Percentiles rank a stretch among this genome's conserved stretches.
Evolutionary conservation across 2,113 vertebrate species (phyloP).

Genomic region (Mesoclemmys tuberculata): DNA sequence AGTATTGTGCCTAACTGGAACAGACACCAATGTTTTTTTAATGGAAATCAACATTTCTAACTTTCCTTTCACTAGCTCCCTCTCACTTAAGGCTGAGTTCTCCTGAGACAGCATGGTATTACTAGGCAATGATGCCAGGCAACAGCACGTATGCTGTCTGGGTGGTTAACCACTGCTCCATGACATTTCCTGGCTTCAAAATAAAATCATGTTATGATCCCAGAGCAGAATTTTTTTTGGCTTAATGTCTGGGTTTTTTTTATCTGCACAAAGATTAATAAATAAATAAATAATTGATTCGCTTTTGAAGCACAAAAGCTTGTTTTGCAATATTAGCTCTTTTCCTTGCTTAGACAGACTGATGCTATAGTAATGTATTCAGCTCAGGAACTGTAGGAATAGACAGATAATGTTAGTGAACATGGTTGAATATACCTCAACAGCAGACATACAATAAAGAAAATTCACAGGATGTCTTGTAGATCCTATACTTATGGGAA

Average conservation of each 20-base stretch:
- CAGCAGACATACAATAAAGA: not conserved
- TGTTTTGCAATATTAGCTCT: not conserved
- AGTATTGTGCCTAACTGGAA: not conserved
- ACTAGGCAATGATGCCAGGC: not conserved
- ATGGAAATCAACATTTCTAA: not conserved
- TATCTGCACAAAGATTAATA: not conserved
- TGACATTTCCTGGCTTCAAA: accelerated
- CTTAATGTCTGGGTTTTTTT: not conserved
- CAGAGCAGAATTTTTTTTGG: not conserved
- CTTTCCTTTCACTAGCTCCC: not conserved
- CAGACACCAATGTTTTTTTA: not conserved
- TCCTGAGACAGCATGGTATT: not conserved
- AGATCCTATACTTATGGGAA: not conserved
- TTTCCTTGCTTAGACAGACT: not conserved
- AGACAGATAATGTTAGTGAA: not conserved
- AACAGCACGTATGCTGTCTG: accelerated
- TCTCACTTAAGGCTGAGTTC: not conserved
- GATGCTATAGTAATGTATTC: not conserved
- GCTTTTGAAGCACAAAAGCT: not conserved
- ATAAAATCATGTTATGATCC: not conserved
- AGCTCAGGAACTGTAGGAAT: not conserved
- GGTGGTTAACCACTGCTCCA: not conserved
- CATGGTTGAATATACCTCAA: not conserved
- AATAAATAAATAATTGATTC: not conserved
- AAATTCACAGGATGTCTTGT: accelerated